Base-by-base conservation (phyloP, 2,113 vertebrate genomes). In the Pimephales promelas region DNA sequence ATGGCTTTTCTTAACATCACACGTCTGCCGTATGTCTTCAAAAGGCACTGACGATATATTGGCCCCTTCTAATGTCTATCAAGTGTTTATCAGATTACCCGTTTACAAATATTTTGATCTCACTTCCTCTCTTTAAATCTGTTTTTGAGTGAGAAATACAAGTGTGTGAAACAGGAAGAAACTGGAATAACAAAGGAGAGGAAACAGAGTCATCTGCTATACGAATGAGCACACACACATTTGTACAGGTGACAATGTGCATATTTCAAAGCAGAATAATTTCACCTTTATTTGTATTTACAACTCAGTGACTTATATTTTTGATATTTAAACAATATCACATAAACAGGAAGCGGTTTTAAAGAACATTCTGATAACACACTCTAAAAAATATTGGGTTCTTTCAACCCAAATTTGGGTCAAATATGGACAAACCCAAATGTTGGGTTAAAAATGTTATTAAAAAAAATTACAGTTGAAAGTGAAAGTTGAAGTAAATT, bases 181-280 rank as follows among this genome's bases (percentile, higher is more conserved):
- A 84, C 89, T 90, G 86, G 72, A 90, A 90, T 84, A 90, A 88
- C 89, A 90, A 86, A 79, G 59, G 62, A 87, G 81, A 86, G 87
- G 89, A 90, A 88, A 79, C 83, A 40, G 57, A 84, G 64, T 80
- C 81, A 84, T 86, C 75, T 80, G 43, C 59, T 47, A 62, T 52
- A 73, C 47, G 52, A 74, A 73, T 68, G 57, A 34, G 57, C 75
- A 28, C 62, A 83, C 61, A 86, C 49, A 80, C 36, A 79, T 49
- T 45, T 71, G 45, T 75, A 78, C 87, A 86, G 73, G 59, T 86
- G 85, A 10, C 68, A 61, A 28, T 31, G 20, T 40, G 31, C 36
- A 54, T 18, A 54, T 54, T 54, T 54, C 18, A 54, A 54, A 54
- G 52, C 52, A 22, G 52, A 54, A 20, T 22, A 26, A 26, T 26